Conservation (phyloP, 2,888 invertebrate species). For the Tipula lateralis region DNA sequence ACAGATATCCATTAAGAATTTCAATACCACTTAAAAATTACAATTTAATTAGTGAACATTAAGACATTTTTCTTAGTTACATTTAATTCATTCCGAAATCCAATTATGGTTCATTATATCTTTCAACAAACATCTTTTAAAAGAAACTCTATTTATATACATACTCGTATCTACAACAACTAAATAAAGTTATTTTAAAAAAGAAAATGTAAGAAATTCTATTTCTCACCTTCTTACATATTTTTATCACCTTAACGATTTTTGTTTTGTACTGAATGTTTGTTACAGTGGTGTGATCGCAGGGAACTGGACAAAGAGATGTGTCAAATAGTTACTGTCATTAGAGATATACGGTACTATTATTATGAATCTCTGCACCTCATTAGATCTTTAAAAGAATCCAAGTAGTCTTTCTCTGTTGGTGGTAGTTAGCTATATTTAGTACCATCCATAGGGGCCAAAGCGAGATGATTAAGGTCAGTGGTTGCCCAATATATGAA, state of each 20-base stretch:
- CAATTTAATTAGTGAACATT: not conserved
- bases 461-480: too few species aligned
- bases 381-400: too few species aligned
- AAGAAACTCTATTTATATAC: too few species aligned
- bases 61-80: not conserved
- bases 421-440: too few species aligned
- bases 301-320: not conserved
- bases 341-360: too few species aligned
- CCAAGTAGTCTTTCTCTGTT: too few species aligned
- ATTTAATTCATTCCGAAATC: not conserved
- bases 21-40: not conserved
- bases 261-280: not conserved
- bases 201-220: not conserved
- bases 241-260: not conserved
- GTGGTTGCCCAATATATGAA: too few species aligned
- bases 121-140: not conserved
- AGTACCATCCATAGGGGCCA: too few species aligned
- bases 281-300: not conserved
- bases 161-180: not conserved
- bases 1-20: not conserved
- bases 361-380: too few species aligned
- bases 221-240: constrained; percentile 24
- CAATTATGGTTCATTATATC: constrained; percentile 11
- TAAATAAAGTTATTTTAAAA: constrained; percentile 1
- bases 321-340: too few species aligned